These are phyloP conservation scores for Thyatira batis DNA, from an alignment of 2,888 invertebrate species.

Conservation along the genomic window DNA sequence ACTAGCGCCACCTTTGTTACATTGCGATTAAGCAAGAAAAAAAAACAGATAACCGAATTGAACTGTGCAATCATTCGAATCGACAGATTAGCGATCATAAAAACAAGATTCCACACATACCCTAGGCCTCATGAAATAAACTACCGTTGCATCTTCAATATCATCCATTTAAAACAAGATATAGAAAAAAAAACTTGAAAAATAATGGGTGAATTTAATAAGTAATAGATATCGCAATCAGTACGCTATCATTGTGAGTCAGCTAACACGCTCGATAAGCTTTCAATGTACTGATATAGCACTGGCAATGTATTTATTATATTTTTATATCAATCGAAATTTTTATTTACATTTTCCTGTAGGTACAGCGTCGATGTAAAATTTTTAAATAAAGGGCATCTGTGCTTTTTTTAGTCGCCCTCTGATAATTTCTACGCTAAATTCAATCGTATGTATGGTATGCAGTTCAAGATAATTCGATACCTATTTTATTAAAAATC, in stretches of 20 bases:
- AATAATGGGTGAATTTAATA: background rate
- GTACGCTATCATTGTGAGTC: background rate
- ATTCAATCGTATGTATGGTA: too few relatives aligned
- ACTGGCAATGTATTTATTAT: background rate
- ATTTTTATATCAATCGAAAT: background rate
- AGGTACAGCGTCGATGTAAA: background rate
- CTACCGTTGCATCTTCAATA: background rate
- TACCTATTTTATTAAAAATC: too few relatives aligned
- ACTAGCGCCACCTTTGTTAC: background rate
- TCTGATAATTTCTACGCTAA: too few relatives aligned
- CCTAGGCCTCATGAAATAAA: constrained; percentile 2
- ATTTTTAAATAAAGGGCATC: too few relatives aligned
- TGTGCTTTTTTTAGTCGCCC: too few relatives aligned
- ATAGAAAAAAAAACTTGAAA: background rate
- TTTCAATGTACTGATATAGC: background rate
- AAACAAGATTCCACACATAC: background rate
- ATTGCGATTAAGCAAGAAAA: background rate
- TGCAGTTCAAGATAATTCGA: too few relatives aligned
- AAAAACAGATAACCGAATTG: background rate
- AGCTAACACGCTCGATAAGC: constrained; percentile 3
- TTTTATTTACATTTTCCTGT: background rate
- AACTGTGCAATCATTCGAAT: background rate
- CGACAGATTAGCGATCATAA: background rate
- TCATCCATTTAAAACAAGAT: background rate
- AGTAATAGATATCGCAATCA: background rate